Evolutionary conservation across 2,113 vertebrate genomes (phyloP).

Genomic region (Sturnira hondurensis): DNA sequence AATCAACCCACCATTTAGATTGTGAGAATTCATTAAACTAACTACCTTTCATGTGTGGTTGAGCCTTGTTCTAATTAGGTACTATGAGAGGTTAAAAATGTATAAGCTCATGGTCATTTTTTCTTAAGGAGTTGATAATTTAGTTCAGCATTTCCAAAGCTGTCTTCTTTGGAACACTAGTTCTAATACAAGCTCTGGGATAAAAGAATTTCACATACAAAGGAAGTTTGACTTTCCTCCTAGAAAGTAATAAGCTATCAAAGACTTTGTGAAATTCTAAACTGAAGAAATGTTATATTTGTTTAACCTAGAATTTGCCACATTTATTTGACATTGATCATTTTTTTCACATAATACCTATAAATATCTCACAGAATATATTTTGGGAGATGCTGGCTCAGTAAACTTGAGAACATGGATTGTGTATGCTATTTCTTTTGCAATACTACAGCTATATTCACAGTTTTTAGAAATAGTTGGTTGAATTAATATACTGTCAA

Average conservation of each 20-base stretch:
- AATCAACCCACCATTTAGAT: neutral
- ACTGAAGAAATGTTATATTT: neutral
- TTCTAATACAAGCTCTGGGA: neutral
- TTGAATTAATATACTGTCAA: neutral
- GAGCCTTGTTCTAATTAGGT: neutral
- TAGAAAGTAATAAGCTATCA: neutral
- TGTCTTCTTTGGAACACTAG: neutral
- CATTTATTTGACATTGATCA: neutral
- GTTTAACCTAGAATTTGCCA: neutral
- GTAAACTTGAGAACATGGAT: neutral
- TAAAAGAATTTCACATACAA: neutral
- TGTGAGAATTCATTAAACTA: neutral
- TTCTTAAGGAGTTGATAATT: neutral
- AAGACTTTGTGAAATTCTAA: neutral
- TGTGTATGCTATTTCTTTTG: neutral
- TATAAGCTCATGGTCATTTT: neutral
- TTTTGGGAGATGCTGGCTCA: neutral
- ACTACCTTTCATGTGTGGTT: neutral
- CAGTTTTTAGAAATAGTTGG: neutral
- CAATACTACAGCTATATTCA: neutral
- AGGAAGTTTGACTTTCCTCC: neutral
- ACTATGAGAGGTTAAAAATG: neutral
- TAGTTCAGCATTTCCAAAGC: conserved; percentile 11
- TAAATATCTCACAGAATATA: neutral
- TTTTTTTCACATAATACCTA: neutral